These are phyloP conservation scores for Lichenostomus cassidix DNA, from an alignment of 2,113 vertebrate genomes.

Conservation along the genomic window DNA sequence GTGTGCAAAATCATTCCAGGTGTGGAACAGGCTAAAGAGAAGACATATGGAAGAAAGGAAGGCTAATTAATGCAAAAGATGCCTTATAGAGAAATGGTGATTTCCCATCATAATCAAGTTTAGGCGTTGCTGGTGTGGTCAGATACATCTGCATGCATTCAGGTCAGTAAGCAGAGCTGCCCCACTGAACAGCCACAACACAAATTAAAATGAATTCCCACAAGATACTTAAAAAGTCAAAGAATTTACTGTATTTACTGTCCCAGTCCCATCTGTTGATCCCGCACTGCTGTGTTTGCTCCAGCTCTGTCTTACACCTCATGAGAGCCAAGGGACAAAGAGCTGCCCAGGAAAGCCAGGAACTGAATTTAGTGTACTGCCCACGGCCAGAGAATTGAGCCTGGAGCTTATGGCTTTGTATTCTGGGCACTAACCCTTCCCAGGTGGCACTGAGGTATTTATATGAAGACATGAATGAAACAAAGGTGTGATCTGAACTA, in stretches of 20 bases:
- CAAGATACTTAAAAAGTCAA: not conserved
- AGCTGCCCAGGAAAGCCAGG: not conserved
- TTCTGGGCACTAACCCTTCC: not conserved
- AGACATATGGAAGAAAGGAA: not conserved
- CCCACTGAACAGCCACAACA: not conserved
- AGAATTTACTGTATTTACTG: not conserved
- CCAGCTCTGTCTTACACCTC: not conserved
- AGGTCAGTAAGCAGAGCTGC: not conserved
- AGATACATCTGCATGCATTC: not conserved
- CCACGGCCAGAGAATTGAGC: not conserved
- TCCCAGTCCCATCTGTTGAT: not conserved
- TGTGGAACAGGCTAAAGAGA: not conserved
- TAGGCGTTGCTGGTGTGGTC: not conserved
- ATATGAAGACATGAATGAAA: not conserved
- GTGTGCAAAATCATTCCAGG: not conserved
- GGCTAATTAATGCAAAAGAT: not conserved
- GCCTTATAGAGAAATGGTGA: not conserved
- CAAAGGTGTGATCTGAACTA: not conserved
- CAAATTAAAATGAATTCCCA: not conserved
- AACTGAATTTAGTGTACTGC: not conserved
- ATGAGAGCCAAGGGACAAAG: not conserved
- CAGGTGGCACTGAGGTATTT: not conserved
- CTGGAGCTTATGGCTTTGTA: not conserved
- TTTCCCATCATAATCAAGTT: not conserved
- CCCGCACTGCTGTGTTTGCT: accelerated